Evolutionary conservation across 1,140 invertebrate species (phyloP), one percentile per base, ranked within the genome.

Genomic region (Meteorus sp.): DNA sequence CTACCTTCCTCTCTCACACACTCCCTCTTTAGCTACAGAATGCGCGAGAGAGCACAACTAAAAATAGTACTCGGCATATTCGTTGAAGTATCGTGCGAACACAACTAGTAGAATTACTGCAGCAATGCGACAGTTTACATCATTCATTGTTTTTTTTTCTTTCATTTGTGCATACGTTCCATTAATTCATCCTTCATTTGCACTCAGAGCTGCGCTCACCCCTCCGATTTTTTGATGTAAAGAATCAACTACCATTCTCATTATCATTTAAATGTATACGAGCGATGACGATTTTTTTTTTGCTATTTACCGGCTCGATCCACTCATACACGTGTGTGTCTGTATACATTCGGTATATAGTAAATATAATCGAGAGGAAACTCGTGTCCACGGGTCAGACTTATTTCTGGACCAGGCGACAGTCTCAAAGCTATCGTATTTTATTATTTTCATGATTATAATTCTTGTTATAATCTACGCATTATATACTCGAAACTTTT

Each of bases 51-150:
- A 8, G 25, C 37, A 31, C 15, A 33, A 2, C 27, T 52, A 52
- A 52, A 52, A 52, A 52, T 52, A 52, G 50, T 52, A 17, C 50
- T 37, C 33, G 17, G 37, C 31, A n/a, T 52, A 52, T 52, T 52
- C 33, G 50, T 52, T 52, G 3, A 31, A 48, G 45, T 27, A 52
- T 31, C 50, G 50, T 52, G 50, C 27, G 50, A 52, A 48, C 45
- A 4, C 27, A 31, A 22, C 50, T 19, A 35, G 15, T 22, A 52
- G 20, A 35, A 22, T 35, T 35, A 15, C 47, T 20, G 31, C 9
- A 35, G 50, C 50, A 52, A 13, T 15, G 8, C 15, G 35, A 29
- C 11, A 39, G 27, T 39, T 13, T 15, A 39, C n/a, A n/a, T n/a
- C n/a, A n/a, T n/a, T n/a, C n/a, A n/a, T n/a, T n/a, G n/a, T n/a